A percentile compares a stretch with the other conserved stretches of the same genome.
phyloP scores from a whole-genome alignment of 2,113 vertebrate species.

The Xiphorhynchus elegans region DNA sequence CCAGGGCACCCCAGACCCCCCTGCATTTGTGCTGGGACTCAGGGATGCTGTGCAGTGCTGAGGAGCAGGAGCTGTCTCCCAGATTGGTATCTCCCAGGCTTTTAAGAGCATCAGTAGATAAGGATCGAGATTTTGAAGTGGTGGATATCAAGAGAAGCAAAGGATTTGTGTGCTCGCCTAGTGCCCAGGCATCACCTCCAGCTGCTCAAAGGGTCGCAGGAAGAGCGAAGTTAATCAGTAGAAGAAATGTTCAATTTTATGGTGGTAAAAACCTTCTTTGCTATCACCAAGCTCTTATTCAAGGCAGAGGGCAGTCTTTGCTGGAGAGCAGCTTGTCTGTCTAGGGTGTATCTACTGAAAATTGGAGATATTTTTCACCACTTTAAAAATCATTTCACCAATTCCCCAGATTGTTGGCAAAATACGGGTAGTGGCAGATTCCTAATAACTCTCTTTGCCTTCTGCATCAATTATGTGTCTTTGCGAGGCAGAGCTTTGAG shows the following conservation, averaged over 20 bases:
- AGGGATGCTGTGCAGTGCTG: not conserved
- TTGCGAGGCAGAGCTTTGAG: constrained; percentile 18
- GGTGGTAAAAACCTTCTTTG: not conserved
- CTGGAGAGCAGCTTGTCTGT: not conserved
- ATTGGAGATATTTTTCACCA: not conserved
- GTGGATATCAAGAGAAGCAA: not conserved
- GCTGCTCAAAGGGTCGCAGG: not conserved
- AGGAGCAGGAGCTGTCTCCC: not conserved
- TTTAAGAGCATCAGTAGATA: not conserved
- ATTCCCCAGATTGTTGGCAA: not conserved
- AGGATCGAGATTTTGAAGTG: not conserved
- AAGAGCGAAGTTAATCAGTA: not conserved
- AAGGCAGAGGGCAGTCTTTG: not conserved
- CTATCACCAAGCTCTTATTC: not conserved
- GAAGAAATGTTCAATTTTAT: not conserved
- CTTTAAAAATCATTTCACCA: not conserved
- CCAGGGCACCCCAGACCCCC: not conserved
- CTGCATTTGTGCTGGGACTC: not conserved
- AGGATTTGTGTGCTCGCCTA: rapidly evolving
- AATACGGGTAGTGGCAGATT: not conserved
- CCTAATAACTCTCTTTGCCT: not conserved
- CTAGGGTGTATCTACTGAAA: not conserved
- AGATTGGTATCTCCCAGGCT: not conserved
- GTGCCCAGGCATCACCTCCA: not conserved
- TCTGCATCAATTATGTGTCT: not conserved